Base-by-base conservation (phyloP, 2,113 vertebrate genomes). In the Albula glossodonta region DNA sequence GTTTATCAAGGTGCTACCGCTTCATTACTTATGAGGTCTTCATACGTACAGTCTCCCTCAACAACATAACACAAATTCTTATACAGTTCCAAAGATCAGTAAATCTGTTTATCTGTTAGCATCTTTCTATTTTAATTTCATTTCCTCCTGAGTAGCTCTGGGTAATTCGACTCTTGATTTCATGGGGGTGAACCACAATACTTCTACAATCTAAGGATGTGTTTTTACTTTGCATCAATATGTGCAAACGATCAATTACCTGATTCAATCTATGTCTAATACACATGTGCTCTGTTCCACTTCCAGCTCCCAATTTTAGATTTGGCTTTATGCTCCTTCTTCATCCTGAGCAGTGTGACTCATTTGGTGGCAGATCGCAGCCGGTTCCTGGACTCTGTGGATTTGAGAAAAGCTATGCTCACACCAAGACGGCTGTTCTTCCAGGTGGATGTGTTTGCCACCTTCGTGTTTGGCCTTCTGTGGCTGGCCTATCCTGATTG, bases 401-500 rank as follows among this genome's bases (percentile, higher is more conserved):
- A 83, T 78, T 22, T 19, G 50, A 41, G 13, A 7, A 63, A 15
- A 4, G 56, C 52, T 22, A 70, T 84, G 60, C 15, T 13, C 5
- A 80, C 81, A 19, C 57, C 87, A 2, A 57, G 83, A 51, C 51
- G 48, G 51, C 79, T 90, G 56, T 88, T 87, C 84, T 57, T 87
- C 31, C 87, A 88, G 74, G 53, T 88, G 9, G 89, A 88, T 66
- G 78, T 81, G 22, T 87, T 87, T 52, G 86, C 86, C 66, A 83
- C 70, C 19, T 79, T 82, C 25, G 51, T 87, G 56, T 87, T 82
- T 31, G 89, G 87, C n/a, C 84, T 88, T 13, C 84, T 88, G 15
- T 88, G 86, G 87, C 78, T 89, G 80, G 56, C 84, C 78, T 88
- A 60, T 51, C 89, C 89, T 77, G 87, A 84, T 78, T 88, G 87